phyloP scores from a whole-genome alignment of 2,113 vertebrate genomes.

The Dicentrarchus labrax region DNA sequence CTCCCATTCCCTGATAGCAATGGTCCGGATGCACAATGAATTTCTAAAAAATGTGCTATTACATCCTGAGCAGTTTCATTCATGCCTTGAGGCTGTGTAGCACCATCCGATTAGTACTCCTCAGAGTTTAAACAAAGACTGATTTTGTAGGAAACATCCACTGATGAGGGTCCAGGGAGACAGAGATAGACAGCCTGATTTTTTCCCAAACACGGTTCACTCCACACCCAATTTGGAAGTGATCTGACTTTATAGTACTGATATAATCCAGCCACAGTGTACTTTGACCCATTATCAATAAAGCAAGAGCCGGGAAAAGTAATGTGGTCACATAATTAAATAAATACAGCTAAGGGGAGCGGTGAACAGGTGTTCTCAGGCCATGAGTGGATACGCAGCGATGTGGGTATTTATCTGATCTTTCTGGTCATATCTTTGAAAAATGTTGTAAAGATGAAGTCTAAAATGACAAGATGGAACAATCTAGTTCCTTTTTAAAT shows the following conservation, averaged over 20 bases:
- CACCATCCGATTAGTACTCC: constrained; percentile 23
- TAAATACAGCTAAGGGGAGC: constrained; percentile 23
- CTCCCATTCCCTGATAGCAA: not conserved
- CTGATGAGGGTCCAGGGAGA: constrained; percentile 50
- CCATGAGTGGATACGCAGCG: not conserved
- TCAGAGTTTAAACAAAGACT: constrained; percentile 75
- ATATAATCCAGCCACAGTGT: constrained; percentile 48
- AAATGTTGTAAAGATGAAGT: not conserved
- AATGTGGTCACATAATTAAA: constrained; percentile 44
- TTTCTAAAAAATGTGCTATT: constrained; percentile 30
- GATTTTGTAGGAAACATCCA: constrained; percentile 57
- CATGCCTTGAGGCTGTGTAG: constrained; percentile 48
- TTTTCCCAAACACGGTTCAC: constrained; percentile 32
- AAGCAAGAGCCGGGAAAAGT: constrained; percentile 39
- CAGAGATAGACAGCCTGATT: constrained; percentile 35
- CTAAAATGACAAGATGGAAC: not conserved
- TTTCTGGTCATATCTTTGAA: not conserved
- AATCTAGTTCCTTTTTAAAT: not conserved
- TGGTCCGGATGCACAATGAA: not conserved
- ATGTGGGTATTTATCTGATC: not conserved
- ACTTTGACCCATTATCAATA: constrained; percentile 39
- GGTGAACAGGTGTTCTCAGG: constrained; percentile 44
- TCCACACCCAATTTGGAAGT: constrained; percentile 33
- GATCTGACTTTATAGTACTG: constrained; percentile 6
- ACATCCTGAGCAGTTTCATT: constrained; percentile 57